Conservation (phyloP, 2,888 invertebrate genomes). For the Drosophila quinaria region DNA sequence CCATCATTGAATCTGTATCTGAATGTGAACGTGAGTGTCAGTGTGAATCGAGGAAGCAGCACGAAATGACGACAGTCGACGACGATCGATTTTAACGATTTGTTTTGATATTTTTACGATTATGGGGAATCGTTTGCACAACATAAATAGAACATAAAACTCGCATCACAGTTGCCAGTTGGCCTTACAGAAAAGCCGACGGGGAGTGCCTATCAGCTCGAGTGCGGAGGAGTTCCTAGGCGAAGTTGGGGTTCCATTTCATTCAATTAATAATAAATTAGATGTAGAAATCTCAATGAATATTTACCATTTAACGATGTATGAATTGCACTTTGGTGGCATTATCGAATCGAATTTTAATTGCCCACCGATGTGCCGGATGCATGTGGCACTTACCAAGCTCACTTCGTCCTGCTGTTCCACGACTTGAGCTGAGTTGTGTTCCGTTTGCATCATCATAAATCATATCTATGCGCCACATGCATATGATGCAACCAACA, state of each 20-base stretch:
- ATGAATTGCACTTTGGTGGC: slow-evolving; percentile 47
- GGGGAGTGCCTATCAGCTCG: neutral
- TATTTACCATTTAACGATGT: slow-evolving; percentile 64
- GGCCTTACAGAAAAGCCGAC: slow-evolving; percentile 1
- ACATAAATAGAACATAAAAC: slow-evolving; percentile 86
- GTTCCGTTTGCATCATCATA: slow-evolving; percentile 76
- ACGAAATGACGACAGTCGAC: slow-evolving; percentile 55
- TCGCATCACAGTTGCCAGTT: slow-evolving; percentile 42
- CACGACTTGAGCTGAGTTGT: slow-evolving; percentile 38
- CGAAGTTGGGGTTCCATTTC: slow-evolving; percentile 39
- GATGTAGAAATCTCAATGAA: slow-evolving; percentile 76
- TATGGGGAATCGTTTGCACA: slow-evolving; percentile 86
- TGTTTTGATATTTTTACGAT: slow-evolving; percentile 86
- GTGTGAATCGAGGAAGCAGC: slow-evolving; percentile 36
- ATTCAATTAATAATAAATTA: slow-evolving; percentile 82
- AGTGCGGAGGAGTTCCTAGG: slow-evolving; percentile 6
- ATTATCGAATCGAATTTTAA: slow-evolving; percentile 57
- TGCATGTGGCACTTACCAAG: slow-evolving; percentile 17
- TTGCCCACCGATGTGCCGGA: slow-evolving; percentile 55
- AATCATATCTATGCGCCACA: slow-evolving; percentile 75
- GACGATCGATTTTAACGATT: slow-evolving; percentile 86
- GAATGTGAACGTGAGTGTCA: slow-evolving; percentile 37
- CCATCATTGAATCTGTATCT: slow-evolving; percentile 53
- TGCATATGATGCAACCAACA: slow-evolving; percentile 60
- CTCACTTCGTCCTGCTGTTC: slow-evolving; percentile 54